Percentiles rank a stretch among this genome's conserved stretches.
Conservation (phyloP, 2,113 vertebrate species). For the Spermophilus dauricus region DNA sequence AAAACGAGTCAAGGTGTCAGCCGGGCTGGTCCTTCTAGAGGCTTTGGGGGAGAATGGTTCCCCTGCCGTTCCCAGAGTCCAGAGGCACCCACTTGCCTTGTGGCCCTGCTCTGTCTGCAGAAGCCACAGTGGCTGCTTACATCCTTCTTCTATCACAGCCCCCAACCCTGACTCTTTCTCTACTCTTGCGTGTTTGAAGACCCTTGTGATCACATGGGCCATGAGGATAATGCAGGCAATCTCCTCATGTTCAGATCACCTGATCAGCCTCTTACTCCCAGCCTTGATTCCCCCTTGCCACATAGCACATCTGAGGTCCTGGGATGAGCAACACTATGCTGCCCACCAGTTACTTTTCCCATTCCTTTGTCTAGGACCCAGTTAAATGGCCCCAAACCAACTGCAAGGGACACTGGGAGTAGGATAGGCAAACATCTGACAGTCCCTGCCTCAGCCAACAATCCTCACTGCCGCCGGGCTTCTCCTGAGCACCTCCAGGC, state of each 20-base stretch:
- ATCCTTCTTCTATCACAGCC: background rate
- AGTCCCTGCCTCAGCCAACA: background rate
- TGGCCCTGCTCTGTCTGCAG: background rate
- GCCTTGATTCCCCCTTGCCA: background rate
- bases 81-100: background rate
- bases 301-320: background rate
- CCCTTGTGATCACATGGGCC: background rate
- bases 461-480: background rate
- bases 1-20: background rate
- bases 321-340: rapidly evolving
- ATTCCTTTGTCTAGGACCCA: background rate
- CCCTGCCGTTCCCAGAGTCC: background rate
- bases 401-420: background rate
- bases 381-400: background rate
- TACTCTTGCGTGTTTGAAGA: background rate
- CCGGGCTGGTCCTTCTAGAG: background rate
- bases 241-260: background rate
- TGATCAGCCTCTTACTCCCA: background rate
- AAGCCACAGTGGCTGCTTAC: too few relatives aligned
- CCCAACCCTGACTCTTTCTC: background rate
- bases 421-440: too few relatives aligned
- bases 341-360: too few relatives aligned
- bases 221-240: background rate
- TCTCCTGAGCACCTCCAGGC: background rate
- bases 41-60: background rate